These are phyloP conservation scores for Drosophila simulans DNA, from an alignment of 1,140 invertebrate species.

Conservation along the genomic window DNA sequence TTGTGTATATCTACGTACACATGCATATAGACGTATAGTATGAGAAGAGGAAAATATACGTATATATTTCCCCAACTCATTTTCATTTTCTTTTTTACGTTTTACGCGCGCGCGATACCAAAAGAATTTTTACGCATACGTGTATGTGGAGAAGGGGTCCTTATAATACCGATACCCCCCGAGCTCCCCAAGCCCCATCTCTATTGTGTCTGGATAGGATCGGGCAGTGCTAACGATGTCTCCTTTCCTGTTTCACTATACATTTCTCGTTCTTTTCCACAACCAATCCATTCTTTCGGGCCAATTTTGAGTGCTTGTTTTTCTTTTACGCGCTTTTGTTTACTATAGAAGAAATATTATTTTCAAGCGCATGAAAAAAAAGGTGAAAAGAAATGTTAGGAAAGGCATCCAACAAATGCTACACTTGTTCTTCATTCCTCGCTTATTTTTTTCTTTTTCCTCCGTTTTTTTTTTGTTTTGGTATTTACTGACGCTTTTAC, in stretches of 20 bases:
- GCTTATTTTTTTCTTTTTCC: conserved; percentile 4
- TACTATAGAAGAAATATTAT: conserved; percentile 59
- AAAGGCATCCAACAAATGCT: conserved; percentile 61
- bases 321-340: conserved; percentile 77
- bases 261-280: conserved; percentile 37
- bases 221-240: conserved; percentile 49
- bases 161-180: conserved; percentile 11
- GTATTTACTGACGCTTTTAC: conserved; percentile 56
- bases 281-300: conserved; percentile 38
- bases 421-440: conserved; percentile 45
- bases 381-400: conserved; percentile 24
- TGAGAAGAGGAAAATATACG: conserved; percentile 6
- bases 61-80: conserved; percentile 30
- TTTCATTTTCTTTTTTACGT: conserved; percentile 55
- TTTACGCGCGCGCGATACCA: conserved; percentile 57
- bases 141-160: conserved; percentile 22
- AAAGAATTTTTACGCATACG: conserved; percentile 67
- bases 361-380: conserved; percentile 22
- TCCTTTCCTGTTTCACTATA: conserved; percentile 36
- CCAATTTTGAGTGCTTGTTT: conserved; percentile 73
- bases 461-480: conserved; percentile 32
- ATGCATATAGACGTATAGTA: not conserved
- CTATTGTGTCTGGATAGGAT: conserved; percentile 62
- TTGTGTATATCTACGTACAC: not conserved
- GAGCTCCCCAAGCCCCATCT: conserved; percentile 6